A percentile compares a stretch with the other conserved stretches of the same genome.
Conservation (phyloP, 2,888 invertebrate genomes). For the Stratiomys singularior region DNA sequence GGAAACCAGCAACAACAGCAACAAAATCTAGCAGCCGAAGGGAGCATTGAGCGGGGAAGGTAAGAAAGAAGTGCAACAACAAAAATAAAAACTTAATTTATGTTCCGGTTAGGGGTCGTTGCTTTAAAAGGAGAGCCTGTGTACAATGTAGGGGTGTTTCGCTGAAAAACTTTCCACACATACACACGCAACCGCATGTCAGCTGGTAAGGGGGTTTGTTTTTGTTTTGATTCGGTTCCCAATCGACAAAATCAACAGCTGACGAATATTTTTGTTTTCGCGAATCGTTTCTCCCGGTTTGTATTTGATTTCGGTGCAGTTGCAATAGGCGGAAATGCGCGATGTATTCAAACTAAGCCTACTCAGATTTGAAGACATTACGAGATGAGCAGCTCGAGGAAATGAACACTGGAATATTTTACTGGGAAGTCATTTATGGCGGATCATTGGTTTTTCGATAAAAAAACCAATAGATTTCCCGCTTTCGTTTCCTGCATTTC, state of each 20-base stretch:
- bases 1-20: conserved; percentile 48
- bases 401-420: too few relatives aligned
- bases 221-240: not conserved
- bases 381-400: too few relatives aligned
- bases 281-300: not conserved
- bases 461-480: too few relatives aligned
- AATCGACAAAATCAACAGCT: conserved; percentile 7
- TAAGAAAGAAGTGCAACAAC: conserved; percentile 45
- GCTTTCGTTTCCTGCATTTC: too few relatives aligned
- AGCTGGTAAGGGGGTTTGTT: conserved; percentile 21
- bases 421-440: too few relatives aligned
- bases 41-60: conserved; percentile 63
- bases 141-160: conserved; percentile 23
- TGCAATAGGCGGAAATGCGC: not conserved
- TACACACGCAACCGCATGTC: not conserved
- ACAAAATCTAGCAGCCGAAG: conserved; percentile 64
- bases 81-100: not conserved
- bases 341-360: not conserved
- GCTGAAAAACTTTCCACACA: conserved; percentile 13
- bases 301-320: not conserved
- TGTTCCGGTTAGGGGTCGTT: not conserved
- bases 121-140: not conserved
- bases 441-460: too few relatives aligned
- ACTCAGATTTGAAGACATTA: too few relatives aligned
- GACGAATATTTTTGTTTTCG: conserved; percentile 23